These are phyloP conservation scores for Cygnus buccinator DNA, from an alignment of 2,113 vertebrate genomes.

Conservation along the genomic window DNA sequence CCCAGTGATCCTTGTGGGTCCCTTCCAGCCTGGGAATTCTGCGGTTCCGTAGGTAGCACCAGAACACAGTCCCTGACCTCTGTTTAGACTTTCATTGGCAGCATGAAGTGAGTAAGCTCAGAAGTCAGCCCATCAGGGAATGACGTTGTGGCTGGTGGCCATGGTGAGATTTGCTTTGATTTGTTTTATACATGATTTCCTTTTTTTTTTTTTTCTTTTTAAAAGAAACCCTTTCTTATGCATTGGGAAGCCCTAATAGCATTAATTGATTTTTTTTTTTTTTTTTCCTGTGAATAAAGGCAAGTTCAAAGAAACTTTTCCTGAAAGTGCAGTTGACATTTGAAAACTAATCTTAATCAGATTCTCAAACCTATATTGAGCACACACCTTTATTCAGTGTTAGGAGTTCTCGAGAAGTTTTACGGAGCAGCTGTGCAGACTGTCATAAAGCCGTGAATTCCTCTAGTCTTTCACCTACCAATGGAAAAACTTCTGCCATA, in stretches of 20 bases:
- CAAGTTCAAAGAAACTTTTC: neutral
- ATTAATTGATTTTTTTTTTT: neutral
- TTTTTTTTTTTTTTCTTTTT: too few relatives aligned
- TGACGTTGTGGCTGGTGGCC: neutral
- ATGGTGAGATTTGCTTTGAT: neutral
- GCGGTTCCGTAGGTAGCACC: neutral
- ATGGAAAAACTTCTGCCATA: neutral
- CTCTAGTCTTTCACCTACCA: neutral
- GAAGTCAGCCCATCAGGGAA: neutral
- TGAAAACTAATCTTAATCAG: neutral
- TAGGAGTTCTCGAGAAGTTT: neutral
- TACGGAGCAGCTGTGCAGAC: neutral
- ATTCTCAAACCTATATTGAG: fast-evolving
- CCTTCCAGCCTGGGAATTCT: neutral
- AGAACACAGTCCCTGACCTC: neutral
- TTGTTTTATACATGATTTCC: neutral
- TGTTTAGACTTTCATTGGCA: neutral
- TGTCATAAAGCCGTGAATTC: neutral
- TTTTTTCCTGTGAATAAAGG: neutral
- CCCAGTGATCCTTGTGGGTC: too few relatives aligned
- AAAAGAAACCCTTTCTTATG: neutral
- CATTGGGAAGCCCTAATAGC: neutral
- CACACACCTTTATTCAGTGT: neutral
- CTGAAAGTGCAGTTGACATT: neutral
- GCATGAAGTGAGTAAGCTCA: neutral